phyloP scores from a whole-genome alignment of 1,140 invertebrate species.

The Macrobrachium rosenbergii region DNA sequence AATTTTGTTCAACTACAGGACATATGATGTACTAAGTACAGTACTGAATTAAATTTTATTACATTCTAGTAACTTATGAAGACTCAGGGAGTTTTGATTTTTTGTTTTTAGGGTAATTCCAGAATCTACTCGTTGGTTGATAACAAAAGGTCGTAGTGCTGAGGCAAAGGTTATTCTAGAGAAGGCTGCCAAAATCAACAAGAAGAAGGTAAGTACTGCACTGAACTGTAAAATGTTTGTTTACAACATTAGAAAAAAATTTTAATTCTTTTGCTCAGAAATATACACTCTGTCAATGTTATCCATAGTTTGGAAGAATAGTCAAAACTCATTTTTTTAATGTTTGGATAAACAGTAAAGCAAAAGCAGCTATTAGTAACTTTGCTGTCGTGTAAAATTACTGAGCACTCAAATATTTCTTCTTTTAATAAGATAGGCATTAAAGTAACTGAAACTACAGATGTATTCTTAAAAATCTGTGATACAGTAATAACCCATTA shows the following conservation, averaged over 20 bases:
- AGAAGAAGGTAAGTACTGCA: slow-evolving; percentile 28
- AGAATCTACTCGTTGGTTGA: slow-evolving; percentile 66
- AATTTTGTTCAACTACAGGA: no score
- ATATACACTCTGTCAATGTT: not conserved
- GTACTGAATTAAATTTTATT: not conserved
- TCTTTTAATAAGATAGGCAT: not conserved
- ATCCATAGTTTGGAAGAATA: no score
- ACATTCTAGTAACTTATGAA: not conserved
- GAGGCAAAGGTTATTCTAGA: slow-evolving; percentile 67
- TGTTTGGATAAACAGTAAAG: no score
- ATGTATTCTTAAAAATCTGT: not conserved
- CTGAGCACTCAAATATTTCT: not conserved
- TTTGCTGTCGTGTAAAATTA: no score
- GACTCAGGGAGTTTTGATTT: not conserved
- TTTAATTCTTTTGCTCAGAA: not conserved
- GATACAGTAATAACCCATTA: not conserved
- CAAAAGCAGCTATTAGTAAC: no score
- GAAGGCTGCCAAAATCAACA: slow-evolving; percentile 52
- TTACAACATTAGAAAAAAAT: not conserved
- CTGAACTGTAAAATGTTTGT: not conserved
- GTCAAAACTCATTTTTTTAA: no score
- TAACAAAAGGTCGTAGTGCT: slow-evolving; percentile 50
- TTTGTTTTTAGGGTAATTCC: slow-evolving; percentile 60
- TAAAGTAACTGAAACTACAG: not conserved
- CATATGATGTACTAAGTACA: not conserved